These are phyloP conservation scores for Chymomyza costata DNA, from an alignment of 1,140 invertebrate species.

Conservation along the genomic window DNA sequence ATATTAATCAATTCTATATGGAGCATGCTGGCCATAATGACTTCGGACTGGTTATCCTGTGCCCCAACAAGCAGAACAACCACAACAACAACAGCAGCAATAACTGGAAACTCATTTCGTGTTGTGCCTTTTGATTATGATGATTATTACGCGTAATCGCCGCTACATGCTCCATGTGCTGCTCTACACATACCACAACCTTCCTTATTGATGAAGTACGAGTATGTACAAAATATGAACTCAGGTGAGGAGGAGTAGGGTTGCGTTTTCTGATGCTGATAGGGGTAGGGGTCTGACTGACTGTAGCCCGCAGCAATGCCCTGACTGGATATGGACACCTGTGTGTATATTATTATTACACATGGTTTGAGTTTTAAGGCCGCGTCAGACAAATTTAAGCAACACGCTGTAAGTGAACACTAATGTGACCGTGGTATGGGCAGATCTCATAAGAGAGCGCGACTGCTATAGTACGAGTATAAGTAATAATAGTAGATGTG, in stretches of 20 bases:
- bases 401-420: constrained; percentile 60
- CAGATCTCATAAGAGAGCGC: constrained; percentile 21
- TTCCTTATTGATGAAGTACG: constrained; percentile 67
- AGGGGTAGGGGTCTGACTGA: too few relatives aligned
- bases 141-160: constrained; percentile 72
- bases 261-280: too few relatives aligned
- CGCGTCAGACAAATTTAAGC: constrained; percentile 51
- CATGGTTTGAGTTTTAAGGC: constrained; percentile 1
- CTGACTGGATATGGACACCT: constrained; percentile 67
- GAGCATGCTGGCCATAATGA: constrained; percentile 47
- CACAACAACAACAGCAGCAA: constrained; percentile 22
- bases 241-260: too few relatives aligned
- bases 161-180: constrained; percentile 69
- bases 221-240: too few relatives aligned
- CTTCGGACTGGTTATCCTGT: constrained; percentile 62
- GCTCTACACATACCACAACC: constrained; percentile 24
- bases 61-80: constrained; percentile 1
- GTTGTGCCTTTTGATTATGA: constrained; percentile 73
- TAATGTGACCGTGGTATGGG: too few relatives aligned
- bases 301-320: constrained; percentile 33
- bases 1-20: constrained; percentile 72
- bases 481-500: constrained; percentile 9
- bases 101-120: constrained; percentile 71
- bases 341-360: constrained; percentile 73
- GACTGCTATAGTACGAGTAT: constrained; percentile 12